Percentiles rank a stretch among this genome's conserved stretches.
These are phyloP conservation scores for Scarus forsteni DNA, from an alignment of 2,797 vertebrate species.

Conservation along the genomic window DNA sequence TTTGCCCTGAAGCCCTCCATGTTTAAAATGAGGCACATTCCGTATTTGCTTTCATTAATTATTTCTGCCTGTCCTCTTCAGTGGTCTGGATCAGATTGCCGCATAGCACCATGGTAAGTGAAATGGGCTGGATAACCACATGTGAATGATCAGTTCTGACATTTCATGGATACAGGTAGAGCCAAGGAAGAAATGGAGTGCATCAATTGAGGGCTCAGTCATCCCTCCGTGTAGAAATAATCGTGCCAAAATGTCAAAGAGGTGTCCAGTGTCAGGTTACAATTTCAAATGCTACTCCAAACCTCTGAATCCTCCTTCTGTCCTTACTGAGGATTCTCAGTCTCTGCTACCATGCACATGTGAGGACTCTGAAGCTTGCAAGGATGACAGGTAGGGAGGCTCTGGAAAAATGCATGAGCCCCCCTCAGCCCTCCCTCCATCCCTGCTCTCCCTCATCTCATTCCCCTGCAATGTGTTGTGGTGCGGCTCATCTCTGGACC, in stretches of 20 bases:
- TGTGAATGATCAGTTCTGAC: constrained; percentile 31
- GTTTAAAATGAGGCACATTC: constrained; percentile 59
- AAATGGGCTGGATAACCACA: constrained; percentile 16
- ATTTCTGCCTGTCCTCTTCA: constrained; percentile 47
- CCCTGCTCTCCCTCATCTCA: constrained; percentile 46
- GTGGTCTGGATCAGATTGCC: constrained; percentile 9
- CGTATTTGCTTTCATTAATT: constrained; percentile 58
- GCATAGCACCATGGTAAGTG: constrained; percentile 1
- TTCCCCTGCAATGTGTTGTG: constrained; percentile 71
- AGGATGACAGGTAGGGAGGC: constrained; percentile 69
- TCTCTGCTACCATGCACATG: constrained; percentile 65
- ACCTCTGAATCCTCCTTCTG: constrained; percentile 55
- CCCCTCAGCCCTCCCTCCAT: constrained; percentile 44
- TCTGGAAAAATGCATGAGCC: constrained; percentile 68
- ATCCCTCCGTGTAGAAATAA: constrained; percentile 44
- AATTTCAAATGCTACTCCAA: constrained; percentile 50
- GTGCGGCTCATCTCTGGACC: constrained; percentile 81
- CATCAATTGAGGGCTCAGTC: constrained; percentile 31
- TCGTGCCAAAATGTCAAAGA: constrained; percentile 58
- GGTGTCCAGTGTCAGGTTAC: constrained; percentile 44
- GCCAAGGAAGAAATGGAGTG: constrained; percentile 16
- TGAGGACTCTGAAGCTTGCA: constrained; percentile 60
- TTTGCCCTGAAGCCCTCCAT: constrained; percentile 50
- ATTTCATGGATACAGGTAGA: constrained; percentile 10
- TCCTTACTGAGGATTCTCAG: constrained; percentile 62